Evolutionary conservation across 1,140 invertebrate genomes (phyloP), one percentile per base, ranked within the genome.

Genomic region (Lordiphosa clarofinis): DNA sequence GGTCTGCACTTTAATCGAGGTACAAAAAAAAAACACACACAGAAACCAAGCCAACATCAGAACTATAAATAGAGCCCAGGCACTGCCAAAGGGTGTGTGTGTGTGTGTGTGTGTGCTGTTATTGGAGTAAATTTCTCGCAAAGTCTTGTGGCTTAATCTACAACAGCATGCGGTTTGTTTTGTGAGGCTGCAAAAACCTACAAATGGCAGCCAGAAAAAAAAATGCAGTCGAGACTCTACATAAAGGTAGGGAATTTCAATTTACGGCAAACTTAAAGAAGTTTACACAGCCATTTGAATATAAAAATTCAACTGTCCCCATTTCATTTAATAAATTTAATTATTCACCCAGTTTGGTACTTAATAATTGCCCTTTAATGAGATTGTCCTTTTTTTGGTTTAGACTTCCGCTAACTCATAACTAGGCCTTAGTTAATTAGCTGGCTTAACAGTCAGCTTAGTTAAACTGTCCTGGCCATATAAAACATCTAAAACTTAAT

Each of bases 101-200:
- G 31, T 33, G 19, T 38, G 13, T 33, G 36, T 33, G 24, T 40
- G 35, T 36, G 24, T 39, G 47, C 55, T 53, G 58, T 64, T 74
- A 75, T 74, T 75, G 72, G 52, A 74, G 65, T 63, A 57, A 64
- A 74, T 74, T 74, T 56, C 66, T 43, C 52, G 42, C 39, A 74
- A 74, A 74, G 65, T 74, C 65, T 65, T 74, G 72, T 50, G 72
- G 72, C 72, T 74, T 74, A 64, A 52, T 56, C 59, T 70, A 74
- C 72, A 74, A 68, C 59, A 74, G 60, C 55, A 39, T 59, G 65
- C 65, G 65, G 71, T 75, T 73, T 53, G 48, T 44, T 33, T 28
- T 28, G 3, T 28, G 24, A 28, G 35, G 54, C 63, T 33, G 24
- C 55, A 3, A 11, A 11, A 36, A 50, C n/a, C 21, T 21, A 21